phyloP scores from a whole-genome alignment of 2,888 invertebrate species.

The Sipha maydis region DNA sequence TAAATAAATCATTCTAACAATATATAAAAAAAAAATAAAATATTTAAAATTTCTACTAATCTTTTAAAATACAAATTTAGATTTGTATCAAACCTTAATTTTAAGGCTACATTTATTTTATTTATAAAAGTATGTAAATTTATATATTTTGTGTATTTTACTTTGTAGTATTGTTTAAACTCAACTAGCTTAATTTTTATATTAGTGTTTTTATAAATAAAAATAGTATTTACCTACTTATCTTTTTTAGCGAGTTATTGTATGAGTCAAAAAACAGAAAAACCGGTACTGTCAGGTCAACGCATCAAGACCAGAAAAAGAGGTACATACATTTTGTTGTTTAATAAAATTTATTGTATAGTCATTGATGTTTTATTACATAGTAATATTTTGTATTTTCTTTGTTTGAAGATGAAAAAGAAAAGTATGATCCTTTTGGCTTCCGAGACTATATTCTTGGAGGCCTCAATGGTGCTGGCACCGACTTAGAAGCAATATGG shows the following conservation, averaged over 20 bases:
- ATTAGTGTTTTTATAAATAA: no score
- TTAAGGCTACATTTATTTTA: not conserved
- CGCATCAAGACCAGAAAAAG: slow-evolving; percentile 99
- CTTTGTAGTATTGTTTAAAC: not conserved
- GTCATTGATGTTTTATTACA: not conserved
- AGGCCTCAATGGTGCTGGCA: slow-evolving; percentile 93
- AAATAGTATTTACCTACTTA: not conserved
- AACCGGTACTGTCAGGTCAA: slow-evolving; percentile 99
- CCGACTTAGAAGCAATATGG: slow-evolving; percentile 94
- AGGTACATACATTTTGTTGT: slow-evolving; percentile 74
- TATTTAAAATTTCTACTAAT: not conserved
- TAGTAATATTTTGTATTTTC: not conserved
- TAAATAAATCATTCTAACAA: not conserved
- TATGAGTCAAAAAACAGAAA: slow-evolving; percentile 99
- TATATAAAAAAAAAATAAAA: not conserved
- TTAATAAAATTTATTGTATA: not conserved
- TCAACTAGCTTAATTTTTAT: no score
- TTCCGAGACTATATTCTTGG: slow-evolving; percentile 97
- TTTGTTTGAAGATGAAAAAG: slow-evolving; percentile 90
- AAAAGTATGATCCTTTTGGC: slow-evolving; percentile 98
- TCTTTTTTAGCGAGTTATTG: slow-evolving; percentile 85
- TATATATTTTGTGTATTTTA: not conserved
- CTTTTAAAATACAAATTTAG: not conserved
- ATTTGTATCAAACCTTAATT: not conserved
- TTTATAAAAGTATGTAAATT: not conserved